A percentile compares a stretch with the other conserved stretches of the same genome.
These are phyloP conservation scores for Atherinomorus stipes DNA, from an alignment of 2,113 vertebrate species.

Conservation along the genomic window DNA sequence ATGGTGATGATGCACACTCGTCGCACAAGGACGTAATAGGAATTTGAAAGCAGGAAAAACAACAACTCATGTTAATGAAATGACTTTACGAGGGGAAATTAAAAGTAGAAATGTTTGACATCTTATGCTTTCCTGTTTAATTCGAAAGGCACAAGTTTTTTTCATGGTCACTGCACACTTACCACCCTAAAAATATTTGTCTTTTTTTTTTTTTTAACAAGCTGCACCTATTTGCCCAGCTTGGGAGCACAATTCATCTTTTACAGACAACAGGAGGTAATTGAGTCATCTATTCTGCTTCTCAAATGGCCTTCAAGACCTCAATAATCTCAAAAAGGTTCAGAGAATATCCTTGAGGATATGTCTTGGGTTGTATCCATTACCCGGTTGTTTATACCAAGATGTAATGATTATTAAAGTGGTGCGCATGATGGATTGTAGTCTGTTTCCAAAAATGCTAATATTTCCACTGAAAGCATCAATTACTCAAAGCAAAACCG, in stretches of 20 bases:
- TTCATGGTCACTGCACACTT: constrained; percentile 6
- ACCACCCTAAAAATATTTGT: constrained; percentile 22
- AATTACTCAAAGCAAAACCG: constrained; percentile 43
- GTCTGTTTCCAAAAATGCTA: constrained; percentile 50
- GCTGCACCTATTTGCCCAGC: constrained; percentile 22
- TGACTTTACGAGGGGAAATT: constrained; percentile 30
- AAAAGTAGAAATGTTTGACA: constrained; percentile 31
- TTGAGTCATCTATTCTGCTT: constrained; percentile 51
- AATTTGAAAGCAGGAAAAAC: constrained; percentile 13
- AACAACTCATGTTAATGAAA: not conserved
- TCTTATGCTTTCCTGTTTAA: constrained; percentile 31
- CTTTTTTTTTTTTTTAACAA: constrained; percentile 19
- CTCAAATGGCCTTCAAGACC: constrained; percentile 45
- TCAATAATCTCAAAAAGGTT: constrained; percentile 29
- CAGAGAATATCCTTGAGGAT: constrained; percentile 41
- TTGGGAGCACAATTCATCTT: constrained; percentile 24
- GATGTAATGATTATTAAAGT: constrained; percentile 61
- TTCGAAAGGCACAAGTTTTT: constrained; percentile 36
- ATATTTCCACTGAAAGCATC: constrained; percentile 52
- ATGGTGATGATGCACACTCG: constrained; percentile 5
- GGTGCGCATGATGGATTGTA: constrained; percentile 53
- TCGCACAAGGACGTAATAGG: not conserved
- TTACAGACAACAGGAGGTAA: constrained; percentile 43
- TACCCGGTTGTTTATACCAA: constrained; percentile 53
- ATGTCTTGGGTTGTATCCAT: constrained; percentile 29